Conservation (phyloP, 2,113 vertebrate genomes). For the Nothoprocta pentlandii region DNA sequence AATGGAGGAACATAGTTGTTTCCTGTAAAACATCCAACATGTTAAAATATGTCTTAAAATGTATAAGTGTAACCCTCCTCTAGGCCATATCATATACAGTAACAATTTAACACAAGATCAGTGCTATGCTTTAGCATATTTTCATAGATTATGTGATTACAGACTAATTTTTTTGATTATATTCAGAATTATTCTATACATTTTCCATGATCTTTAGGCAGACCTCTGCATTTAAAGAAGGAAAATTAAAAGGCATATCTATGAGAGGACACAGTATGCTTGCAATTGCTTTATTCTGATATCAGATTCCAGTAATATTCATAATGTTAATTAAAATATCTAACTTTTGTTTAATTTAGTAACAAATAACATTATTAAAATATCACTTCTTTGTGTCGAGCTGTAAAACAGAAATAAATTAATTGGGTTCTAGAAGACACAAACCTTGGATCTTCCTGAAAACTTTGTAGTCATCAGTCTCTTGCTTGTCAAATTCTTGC, state of each 20-base stretch:
- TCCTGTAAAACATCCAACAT: background rate
- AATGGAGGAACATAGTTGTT: background rate
- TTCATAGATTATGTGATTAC: background rate
- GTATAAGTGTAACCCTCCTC: background rate
- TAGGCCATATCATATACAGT: background rate
- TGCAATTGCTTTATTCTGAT: background rate
- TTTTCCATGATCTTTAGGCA: background rate
- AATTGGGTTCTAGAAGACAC: background rate
- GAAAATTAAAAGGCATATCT: background rate
- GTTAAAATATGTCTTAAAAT: background rate
- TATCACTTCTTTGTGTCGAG: background rate
- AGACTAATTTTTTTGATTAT: background rate
- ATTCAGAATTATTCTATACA: background rate
- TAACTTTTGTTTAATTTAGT: background rate
- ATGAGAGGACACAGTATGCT: background rate
- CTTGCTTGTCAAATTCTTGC: constrained; percentile 25
- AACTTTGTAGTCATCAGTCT: constrained; percentile 36
- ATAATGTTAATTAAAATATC: background rate
- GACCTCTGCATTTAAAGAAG: background rate
- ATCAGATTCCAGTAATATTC: background rate
- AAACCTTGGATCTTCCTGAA: constrained; percentile 78
- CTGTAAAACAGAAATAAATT: background rate
- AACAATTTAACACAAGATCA: background rate
- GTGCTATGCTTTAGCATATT: background rate
- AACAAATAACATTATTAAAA: background rate